Evolutionary conservation across 2,888 invertebrate genomes (phyloP), one percentile per base, ranked within the genome.

Genomic region (Cheilosia impressa): DNA sequence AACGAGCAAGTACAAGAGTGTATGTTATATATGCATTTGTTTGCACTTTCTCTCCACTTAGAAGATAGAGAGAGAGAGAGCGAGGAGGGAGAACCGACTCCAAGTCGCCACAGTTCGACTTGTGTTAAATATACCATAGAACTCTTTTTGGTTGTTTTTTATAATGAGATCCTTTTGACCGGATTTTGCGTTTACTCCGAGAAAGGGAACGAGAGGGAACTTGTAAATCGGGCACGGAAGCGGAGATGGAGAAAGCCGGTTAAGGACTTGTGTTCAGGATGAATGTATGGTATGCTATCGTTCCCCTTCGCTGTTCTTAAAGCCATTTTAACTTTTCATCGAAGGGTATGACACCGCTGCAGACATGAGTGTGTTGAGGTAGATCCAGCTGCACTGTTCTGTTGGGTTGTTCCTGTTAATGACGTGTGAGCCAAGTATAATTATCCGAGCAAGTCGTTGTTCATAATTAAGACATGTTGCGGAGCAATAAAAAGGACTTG

Each of bases 111-210:
- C 38, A 43, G 65, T 76, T 80, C 84, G 65, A 84, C 80, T 60
- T 69, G 43, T 76, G 66, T 13, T 3, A 38, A 38, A 55, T 41
- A 47, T 38, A 38, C 9, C 17, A 41, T 15, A n/a, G 5, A 17
- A 24, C 19, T n/a, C 41, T 55, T 60, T 71, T 41, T 41, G 24
- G 38, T 68, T 55, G 60, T 60, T 38, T 66, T 65, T 63, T 68
- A 45, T 81, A 81, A 77, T 72, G 85, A 77, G 85, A 68, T 72
- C 81, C 85, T 81, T 81, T 85, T 85, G 85, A 85, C 85, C 85
- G 85, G 85, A 85, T 85, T 85, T 72, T 38, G 31, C 57, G 57
- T 85, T 85, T 68, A 72, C 76, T 72, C 57, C 53, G 43, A 63
- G 73, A 53, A 50, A 45, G 22, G 15, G 27, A n/a, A 6, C 15